Base-by-base conservation (phyloP, 2,888 invertebrate species). In the Linnaemya tessellans region DNA sequence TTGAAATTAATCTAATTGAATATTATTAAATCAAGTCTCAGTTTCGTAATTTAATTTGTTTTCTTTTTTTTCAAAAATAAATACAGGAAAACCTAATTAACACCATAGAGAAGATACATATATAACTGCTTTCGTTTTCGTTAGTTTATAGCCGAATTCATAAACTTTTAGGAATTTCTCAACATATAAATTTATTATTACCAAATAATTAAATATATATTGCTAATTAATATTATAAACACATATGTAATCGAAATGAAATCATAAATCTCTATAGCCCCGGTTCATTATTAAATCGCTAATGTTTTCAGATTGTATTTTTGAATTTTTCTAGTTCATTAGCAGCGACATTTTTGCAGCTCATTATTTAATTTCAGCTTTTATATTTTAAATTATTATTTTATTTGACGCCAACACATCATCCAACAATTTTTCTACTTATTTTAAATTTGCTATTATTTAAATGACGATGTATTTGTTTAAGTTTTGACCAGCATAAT, bases 321-420 rank as follows among this genome's bases (percentile, higher is more conserved):
- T 13, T 54, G 11, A 68, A 20, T 20, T 41, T 20, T 64, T 11
- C n/a, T 22, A 22, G 0, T 49, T 46, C 15, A 58, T 46, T 43
- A 18, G 49, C 60, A 38, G n/a, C 11, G 60, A 38, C 49, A 62
- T 35, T 35, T 62, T 73, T 49, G 25, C 13, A 25, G 22, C 18
- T 54, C 18, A 49, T 62, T 75, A 41, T 22, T 20, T 49, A 43
- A 22, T 64, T 65, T 65, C 54, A 43, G 30, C 56, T 77, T 0
- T 58, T 64, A n/a, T 8, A 30, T 46, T 64, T 51, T 25, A 7
- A 60, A 13, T 41, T n/a, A 67, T 38, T 30, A 8, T 54, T 75
- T 67, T 25, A 46, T 64, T 80, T 64, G 35, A 80, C 80, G 80
- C 80, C 80, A 80, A 80, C 80, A 73, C 80, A 73, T 13, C 51